Conservation (phyloP, 1,140 invertebrate species). For the Solen grandis region DNA sequence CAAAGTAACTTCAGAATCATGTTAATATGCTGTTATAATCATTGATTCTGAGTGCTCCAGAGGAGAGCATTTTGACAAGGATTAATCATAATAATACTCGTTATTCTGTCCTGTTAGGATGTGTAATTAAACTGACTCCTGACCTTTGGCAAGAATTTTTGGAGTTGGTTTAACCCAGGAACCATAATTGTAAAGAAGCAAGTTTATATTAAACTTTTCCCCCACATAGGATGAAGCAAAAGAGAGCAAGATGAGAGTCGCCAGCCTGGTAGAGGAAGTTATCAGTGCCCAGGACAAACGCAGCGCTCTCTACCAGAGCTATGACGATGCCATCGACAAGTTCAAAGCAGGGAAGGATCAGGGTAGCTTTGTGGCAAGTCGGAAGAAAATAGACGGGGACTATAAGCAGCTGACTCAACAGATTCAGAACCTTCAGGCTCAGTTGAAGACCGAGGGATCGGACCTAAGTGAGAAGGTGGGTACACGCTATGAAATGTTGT, state of each 20-base stretch:
- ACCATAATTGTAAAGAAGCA: no score
- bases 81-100: no score
- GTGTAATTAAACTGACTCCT: no score
- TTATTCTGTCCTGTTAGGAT: no score
- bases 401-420: constrained; percentile 85
- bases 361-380: constrained; percentile 80
- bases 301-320: constrained; percentile 84
- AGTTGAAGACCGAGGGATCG: constrained; percentile 85
- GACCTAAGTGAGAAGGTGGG: constrained; percentile 84
- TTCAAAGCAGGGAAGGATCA: constrained; percentile 86
- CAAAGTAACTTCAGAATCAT: no score
- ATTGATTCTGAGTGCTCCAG: no score
- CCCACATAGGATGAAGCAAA: constrained; percentile 84
- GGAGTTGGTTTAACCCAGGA: no score
- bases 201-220: no score
- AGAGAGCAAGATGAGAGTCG: constrained; percentile 83
- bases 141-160: no score
- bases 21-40: no score
- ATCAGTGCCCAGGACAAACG: constrained; percentile 85
- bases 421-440: constrained; percentile 84
- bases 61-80: no score
- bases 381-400: constrained; percentile 85
- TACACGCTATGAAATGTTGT: no score
- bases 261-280: constrained; percentile 82
- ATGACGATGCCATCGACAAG: constrained; percentile 86